A percentile compares a stretch with the other conserved stretches of the same genome.
Evolutionary conservation across 1,140 invertebrate genomes (phyloP).

Genomic region (Trichonephila inaurata): DNA sequence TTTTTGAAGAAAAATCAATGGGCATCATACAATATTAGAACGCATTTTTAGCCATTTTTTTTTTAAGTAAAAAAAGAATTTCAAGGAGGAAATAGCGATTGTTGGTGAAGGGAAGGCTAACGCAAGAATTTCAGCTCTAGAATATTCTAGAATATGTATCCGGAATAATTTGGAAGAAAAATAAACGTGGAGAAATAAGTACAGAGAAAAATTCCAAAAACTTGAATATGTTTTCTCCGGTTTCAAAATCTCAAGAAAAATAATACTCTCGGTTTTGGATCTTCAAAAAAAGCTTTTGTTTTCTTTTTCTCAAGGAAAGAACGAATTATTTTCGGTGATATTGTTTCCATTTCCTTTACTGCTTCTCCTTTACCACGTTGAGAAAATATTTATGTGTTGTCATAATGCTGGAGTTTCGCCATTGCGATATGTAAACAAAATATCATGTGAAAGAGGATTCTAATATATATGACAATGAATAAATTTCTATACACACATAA

Average conservation of each 20-base stretch:
- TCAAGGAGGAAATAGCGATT: not conserved
- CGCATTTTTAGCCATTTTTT: not conserved
- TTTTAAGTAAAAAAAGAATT: not conserved
- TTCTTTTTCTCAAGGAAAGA: not conserved
- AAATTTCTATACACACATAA: not conserved
- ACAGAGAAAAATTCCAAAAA: not conserved
- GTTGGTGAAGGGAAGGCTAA: not conserved
- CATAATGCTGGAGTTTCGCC: not conserved
- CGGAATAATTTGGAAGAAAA: constrained; percentile 19
- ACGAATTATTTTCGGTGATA: constrained; percentile 23
- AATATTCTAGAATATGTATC: constrained; percentile 1
- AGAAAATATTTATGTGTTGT: constrained; percentile 7
- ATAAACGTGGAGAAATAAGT: not conserved
- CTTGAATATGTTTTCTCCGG: not conserved
- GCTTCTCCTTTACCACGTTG: not conserved
- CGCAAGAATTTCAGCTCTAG: not conserved
- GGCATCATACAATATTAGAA: not conserved
- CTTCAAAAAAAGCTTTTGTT: not conserved
- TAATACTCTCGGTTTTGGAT: constrained; percentile 16
- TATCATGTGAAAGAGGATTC: constrained; percentile 4
- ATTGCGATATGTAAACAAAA: constrained; percentile 3
- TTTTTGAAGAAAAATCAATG: not conserved
- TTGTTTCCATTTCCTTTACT: constrained; percentile 28
- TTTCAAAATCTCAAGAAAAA: not conserved
- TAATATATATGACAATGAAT: constrained; percentile 14